These are phyloP conservation scores for Macropus fuliginosus DNA, from an alignment of 2,797 vertebrate species.

Conservation along the genomic window DNA sequence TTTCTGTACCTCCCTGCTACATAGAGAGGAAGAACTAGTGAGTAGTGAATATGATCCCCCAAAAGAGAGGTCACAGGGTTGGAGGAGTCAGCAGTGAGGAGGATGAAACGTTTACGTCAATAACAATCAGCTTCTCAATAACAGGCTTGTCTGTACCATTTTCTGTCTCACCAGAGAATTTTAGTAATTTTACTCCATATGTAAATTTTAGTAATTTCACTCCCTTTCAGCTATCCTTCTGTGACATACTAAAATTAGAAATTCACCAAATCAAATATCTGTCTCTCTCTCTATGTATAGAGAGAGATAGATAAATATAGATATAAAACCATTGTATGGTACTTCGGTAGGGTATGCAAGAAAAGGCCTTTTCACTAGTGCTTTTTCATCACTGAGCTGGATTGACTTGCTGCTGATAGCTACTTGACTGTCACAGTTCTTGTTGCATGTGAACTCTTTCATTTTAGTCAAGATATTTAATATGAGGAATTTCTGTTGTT, in stretches of 20 bases:
- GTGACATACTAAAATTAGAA: background rate
- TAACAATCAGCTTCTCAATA: background rate
- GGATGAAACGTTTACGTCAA: background rate
- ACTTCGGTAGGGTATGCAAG: background rate
- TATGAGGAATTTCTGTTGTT: slow-evolving; percentile 36
- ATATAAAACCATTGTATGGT: background rate
- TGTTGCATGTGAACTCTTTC: background rate
- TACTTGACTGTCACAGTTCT: background rate
- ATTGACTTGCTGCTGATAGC: background rate
- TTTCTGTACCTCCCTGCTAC: background rate
- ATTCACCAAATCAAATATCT: background rate
- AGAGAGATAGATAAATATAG: no score
- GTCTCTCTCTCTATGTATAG: no score
- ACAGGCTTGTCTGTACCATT: background rate
- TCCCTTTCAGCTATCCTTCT: background rate
- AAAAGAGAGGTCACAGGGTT: background rate
- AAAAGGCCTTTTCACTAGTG: background rate
- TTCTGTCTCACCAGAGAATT: slow-evolving; percentile 12
- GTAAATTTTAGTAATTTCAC: background rate
- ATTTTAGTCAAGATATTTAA: slow-evolving; percentile 41
- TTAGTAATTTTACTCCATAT: background rate
- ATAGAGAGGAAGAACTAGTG: slow-evolving; percentile 30
- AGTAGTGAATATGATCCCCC: slow-evolving; percentile 27
- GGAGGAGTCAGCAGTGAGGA: background rate
- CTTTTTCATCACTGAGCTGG: background rate